Base-by-base conservation (phyloP, 1,140 invertebrate genomes). In the Hyles vespertilio region DNA sequence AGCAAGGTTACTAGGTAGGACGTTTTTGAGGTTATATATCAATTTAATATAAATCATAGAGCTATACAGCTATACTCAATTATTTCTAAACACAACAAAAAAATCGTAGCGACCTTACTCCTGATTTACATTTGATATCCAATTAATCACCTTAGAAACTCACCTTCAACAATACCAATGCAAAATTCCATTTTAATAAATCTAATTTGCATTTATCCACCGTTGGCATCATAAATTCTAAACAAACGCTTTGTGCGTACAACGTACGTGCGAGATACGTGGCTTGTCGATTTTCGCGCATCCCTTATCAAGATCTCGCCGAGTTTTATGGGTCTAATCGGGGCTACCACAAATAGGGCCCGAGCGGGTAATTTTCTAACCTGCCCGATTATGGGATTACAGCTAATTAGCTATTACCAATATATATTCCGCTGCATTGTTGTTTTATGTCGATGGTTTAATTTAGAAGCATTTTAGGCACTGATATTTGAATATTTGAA, bases 271-370 rank as follows among this genome's bases (percentile, higher is more conserved):
- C 65, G 68, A 72, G 46, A 22, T 81, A 72, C 61, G 58, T 67
- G 22, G 22, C 22, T 22, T 66, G 76, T 76, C 74, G 74, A 80
- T 84, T 84, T 56, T 76, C 80, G 73, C 75, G 74, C 74, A 66
- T 81, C 81, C 82, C 79, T 85, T 87, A 87, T 87, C 84, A 84
- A 81, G 82, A 87, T 84, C 77, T 70, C 75, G 67, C 72, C 72
- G 76, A 84, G 74, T 87, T 87, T 87, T 87, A 87, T 85, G 81
- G 81, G 69, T 67, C 79, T 85, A 85, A 87, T 85, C 84, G 84
- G 69, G 58, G 70, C 59, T 63, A 63, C 78, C 81, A 70, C 84
- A 79, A 84, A 87, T 84, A 75, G 83, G 79, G 52, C 84, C 82
- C 84, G 59, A 44, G 81, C 72, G 82, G 77, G 67, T 76, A 65